These are phyloP conservation scores for Siniperca chuatsi DNA, from an alignment of 2,113 vertebrate species.

Conservation along the genomic window DNA sequence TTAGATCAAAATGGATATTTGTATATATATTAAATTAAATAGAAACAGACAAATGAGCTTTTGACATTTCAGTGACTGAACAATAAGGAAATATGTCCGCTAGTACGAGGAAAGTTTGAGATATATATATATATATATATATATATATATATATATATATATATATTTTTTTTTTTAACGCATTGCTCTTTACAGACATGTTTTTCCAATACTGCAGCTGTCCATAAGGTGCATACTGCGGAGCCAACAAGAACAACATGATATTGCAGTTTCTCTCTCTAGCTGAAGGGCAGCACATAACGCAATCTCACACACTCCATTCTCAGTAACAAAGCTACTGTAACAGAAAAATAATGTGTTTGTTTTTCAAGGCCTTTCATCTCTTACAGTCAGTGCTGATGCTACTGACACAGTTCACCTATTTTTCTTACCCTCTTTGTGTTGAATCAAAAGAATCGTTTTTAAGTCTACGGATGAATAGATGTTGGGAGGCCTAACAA, in stretches of 20 bases:
- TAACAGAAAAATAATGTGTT: conserved; percentile 38
- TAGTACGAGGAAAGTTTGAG: neutral
- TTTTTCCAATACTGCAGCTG: neutral
- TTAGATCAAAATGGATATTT: neutral
- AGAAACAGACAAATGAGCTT: neutral
- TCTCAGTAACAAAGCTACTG: conserved; percentile 26
- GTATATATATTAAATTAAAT: neutral
- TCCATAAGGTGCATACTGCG: neutral
- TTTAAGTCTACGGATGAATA: conserved; percentile 13
- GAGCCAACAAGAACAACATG: conserved; percentile 24
- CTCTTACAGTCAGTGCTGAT: conserved; percentile 9
- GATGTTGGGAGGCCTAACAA: neutral
- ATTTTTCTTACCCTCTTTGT: conserved; percentile 17
- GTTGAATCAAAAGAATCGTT: conserved; percentile 6
- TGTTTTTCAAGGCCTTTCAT: conserved; percentile 47
- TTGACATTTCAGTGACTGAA: conserved; percentile 9
- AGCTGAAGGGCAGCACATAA: conserved; percentile 50
- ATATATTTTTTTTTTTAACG: neutral
- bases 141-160: too few relatives aligned
- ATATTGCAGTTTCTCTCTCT: conserved; percentile 46
- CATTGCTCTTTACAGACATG: neutral
- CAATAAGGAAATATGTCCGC: neutral
- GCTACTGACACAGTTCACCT: conserved; percentile 7
- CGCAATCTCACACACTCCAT: conserved; percentile 36
- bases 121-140: too few relatives aligned